Evolutionary conservation across 2,888 invertebrate species (phyloP), one percentile per base, ranked within the genome.

Genomic region (Erynnis tages): DNA sequence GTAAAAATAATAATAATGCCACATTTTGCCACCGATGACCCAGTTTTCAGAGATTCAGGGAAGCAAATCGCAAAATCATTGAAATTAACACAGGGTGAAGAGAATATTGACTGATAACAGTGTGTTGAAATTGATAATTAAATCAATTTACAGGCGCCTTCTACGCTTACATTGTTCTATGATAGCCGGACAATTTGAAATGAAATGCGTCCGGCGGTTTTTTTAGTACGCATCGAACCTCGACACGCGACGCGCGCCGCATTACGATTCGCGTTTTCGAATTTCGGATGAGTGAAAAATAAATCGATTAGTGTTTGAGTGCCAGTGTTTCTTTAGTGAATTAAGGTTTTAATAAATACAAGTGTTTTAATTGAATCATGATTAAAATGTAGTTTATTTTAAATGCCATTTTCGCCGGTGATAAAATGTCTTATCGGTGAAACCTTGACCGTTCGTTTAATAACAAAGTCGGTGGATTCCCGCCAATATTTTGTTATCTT

Each of bases 211-310:
- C 69, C 63, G 61, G 5, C 43, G n/a, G n/a, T 56, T 57, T 59
- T 63, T 70, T 77, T 76, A 87, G 87, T 87, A 73, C 65, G 73
- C 74, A 83, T 79, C 78, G 73, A 80, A 76, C 82, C 66, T 66
- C 76, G 74, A 69, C 75, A 73, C 70, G 54, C 73, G 82, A 84
- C 88, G 88, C 72, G 63, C 72, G 76, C 59, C 67, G 66, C 69
- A 72, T 57, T 56, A 62, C 61, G 44, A 49, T 35, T 43, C 61
- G 63, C 50, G 53, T 44, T 55, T 71, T 68, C 68, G 70, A 77
- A 71, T 69, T 74, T 68, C 63, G 62, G 69, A 71, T 43, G 50
- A 50, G 37, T 37, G 23, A 60, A 45, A 54, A 50, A 57, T 64
- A 72, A 65, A 41, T 69, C 70, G 72, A 71, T 71, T 66, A 62